Conservation (phyloP, 2,113 vertebrate species). For the Sinocyclocheilus maitianheensis region DNA sequence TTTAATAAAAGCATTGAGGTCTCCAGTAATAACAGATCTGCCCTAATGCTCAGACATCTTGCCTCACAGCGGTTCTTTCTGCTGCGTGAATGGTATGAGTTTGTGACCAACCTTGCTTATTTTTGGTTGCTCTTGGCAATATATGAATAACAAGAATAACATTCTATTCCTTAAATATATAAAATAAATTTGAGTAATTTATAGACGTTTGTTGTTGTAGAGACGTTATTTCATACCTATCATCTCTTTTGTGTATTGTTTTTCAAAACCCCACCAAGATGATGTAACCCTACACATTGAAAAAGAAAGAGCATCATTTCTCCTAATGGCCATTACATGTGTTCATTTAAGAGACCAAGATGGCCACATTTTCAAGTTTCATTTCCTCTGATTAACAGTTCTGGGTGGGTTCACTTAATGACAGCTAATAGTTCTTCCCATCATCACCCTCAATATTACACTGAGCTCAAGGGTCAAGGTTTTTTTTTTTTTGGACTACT, state of each 20-base stretch:
- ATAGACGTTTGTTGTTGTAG: background rate
- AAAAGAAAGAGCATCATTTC: background rate
- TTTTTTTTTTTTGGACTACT: background rate
- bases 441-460: background rate
- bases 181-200: background rate
- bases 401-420: conserved; percentile 29
- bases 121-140: background rate
- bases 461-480: background rate
- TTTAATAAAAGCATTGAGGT: too few species aligned
- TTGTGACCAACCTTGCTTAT: background rate
- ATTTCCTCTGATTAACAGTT: conserved; percentile 26
- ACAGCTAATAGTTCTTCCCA: conserved; percentile 23
- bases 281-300: background rate
- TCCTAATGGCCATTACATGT: conserved; percentile 20
- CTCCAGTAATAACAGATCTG: too few species aligned
- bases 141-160: background rate
- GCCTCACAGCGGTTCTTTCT: too few species aligned
- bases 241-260: background rate
- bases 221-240: background rate
- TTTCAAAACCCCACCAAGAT: background rate
- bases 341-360: background rate
- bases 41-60: too few species aligned
- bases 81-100: too few species aligned
- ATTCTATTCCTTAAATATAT: background rate
- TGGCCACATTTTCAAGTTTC: background rate